phyloP scores from a whole-genome alignment of 2,797 vertebrate genomes.

The Pangasius sanitwongsei region DNA sequence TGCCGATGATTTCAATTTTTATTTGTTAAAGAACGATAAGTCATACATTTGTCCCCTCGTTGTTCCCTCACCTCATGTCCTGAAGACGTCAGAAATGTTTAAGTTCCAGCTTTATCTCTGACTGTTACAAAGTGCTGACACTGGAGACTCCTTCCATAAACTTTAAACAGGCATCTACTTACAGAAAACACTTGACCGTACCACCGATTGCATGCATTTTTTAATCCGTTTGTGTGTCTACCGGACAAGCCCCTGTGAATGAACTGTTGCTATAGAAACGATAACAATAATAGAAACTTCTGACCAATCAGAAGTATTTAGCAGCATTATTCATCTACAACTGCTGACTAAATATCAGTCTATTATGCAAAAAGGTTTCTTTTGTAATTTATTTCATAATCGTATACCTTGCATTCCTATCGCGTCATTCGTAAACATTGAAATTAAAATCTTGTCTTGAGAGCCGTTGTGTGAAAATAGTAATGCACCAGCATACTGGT shows the following conservation, averaged over 20 bases:
- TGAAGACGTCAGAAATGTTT: neutral
- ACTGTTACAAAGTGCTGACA: neutral
- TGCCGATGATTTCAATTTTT: neutral
- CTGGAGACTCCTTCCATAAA: constrained; percentile 3
- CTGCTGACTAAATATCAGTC: neutral
- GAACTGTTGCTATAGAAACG: neutral
- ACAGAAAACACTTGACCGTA: neutral
- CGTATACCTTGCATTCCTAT: too few species aligned
- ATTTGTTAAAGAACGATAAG: neutral
- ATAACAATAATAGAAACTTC: neutral
- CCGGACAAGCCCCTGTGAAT: neutral
- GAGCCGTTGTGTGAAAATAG: too few species aligned
- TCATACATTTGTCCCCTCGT: neutral
- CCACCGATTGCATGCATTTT: neutral
- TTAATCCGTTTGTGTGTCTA: neutral
- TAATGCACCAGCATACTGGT: too few species aligned
- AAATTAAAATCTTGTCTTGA: neutral
- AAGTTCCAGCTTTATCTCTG: neutral
- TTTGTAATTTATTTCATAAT: too few species aligned
- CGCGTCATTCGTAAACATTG: neutral
- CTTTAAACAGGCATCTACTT: neutral
- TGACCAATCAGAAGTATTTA: neutral
- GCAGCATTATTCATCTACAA: neutral
- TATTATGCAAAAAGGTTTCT: neutral
- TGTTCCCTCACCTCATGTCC: neutral